Conservation (phyloP, 2,888 invertebrate species). For the Pachymerium ferrugineum region DNA sequence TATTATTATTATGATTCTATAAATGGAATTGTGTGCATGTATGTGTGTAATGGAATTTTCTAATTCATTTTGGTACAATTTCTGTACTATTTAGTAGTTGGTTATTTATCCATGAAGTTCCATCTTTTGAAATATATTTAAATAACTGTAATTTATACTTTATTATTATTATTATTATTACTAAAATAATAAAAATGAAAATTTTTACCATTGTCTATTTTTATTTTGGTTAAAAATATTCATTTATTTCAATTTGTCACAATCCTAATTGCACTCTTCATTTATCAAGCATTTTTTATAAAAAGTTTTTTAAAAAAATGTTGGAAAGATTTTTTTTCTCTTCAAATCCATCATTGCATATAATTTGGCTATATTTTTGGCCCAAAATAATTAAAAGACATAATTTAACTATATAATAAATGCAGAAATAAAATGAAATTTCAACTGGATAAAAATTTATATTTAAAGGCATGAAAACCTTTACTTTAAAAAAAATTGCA, state of each 20-base stretch:
- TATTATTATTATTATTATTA: neutral
- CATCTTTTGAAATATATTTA: too few relatives aligned
- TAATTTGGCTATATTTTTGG: too few relatives aligned
- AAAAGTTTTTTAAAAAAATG: too few relatives aligned
- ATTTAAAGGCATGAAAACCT: constrained; percentile 2
- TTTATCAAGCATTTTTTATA: too few relatives aligned
- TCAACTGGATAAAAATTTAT: constrained; percentile 10
- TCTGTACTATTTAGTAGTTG: neutral
- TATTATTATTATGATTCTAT: too few relatives aligned
- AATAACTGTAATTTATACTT: neutral
- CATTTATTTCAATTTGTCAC: constrained; percentile 11
- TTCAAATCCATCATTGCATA: too few relatives aligned
- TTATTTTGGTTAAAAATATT: constrained; percentile 5
- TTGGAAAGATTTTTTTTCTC: too few relatives aligned
- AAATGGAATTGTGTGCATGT: neutral
- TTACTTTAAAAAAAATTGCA: neutral
- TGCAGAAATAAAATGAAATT: constrained; percentile 5
- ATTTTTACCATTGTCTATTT: neutral
- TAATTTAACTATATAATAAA: constrained; percentile 16
- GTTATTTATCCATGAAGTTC: constrained; percentile 11
- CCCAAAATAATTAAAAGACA: constrained; percentile 10
- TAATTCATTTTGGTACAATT: neutral
- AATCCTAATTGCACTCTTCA: constrained; percentile 16
- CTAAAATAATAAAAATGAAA: neutral
- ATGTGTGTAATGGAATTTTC: neutral